Conservation (phyloP, 2,888 invertebrate genomes). For the Cephus nigrinus region DNA sequence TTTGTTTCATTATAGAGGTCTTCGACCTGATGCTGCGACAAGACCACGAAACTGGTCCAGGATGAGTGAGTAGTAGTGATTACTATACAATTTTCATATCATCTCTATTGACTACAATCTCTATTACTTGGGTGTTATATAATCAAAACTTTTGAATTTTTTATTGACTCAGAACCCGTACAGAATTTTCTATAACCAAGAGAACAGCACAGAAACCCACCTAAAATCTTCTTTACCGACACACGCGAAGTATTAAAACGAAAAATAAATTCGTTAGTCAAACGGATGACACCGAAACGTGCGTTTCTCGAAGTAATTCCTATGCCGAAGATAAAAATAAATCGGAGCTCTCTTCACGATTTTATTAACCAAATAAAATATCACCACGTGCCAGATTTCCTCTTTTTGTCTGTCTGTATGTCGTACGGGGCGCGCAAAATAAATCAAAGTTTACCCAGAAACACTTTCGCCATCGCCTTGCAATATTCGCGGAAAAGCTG, state of each 20-base stretch:
- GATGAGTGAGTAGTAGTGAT: background rate
- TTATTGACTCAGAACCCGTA: too few relatives aligned
- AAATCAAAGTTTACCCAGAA: background rate
- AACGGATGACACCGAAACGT: background rate
- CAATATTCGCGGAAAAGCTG: background rate
- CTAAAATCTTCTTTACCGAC: background rate
- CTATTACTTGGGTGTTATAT: background rate
- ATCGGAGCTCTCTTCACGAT: background rate
- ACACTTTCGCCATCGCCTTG: background rate
- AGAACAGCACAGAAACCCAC: background rate
- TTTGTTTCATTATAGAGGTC: background rate
- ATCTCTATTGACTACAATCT: background rate
- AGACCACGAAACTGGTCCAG: constrained; percentile 2
- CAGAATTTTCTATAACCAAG: background rate
- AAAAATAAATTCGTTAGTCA: background rate
- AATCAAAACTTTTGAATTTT: too few relatives aligned
- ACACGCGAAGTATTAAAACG: background rate
- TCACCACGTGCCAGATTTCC: background rate
- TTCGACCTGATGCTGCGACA: constrained; percentile 1
- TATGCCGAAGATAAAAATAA: background rate
- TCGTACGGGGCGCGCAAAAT: background rate
- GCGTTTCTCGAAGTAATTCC: background rate
- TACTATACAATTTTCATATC: background rate
- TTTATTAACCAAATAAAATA: background rate
- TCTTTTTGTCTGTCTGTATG: background rate